Evolutionary conservation across 2,797 vertebrate genomes (phyloP).

Genomic region (Semaprochilodus insignis): DNA sequence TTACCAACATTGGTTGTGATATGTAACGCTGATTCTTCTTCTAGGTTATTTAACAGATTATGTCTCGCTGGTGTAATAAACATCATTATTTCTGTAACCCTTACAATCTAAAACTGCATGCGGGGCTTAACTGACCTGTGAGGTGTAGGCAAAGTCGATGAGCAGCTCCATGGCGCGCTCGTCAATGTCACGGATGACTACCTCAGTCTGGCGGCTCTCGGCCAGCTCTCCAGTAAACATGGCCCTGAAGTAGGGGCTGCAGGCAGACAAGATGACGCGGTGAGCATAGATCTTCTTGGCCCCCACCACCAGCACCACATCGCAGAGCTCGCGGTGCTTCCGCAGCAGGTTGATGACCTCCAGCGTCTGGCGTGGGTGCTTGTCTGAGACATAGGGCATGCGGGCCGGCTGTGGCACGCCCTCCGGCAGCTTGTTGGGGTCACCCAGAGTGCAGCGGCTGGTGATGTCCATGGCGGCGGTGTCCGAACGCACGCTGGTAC

Average conservation of each 20-base stretch:
- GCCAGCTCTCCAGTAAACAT: slow-evolving; percentile 99
- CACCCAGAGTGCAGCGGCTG: slow-evolving; percentile 97
- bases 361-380: slow-evolving; percentile 96
- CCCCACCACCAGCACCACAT: slow-evolving; percentile 96
- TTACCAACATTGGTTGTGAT: too few species aligned
- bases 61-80: background rate
- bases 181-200: slow-evolving; percentile 97
- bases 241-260: slow-evolving; percentile 97
- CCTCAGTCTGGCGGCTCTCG: slow-evolving; percentile 96
- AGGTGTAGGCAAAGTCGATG: slow-evolving; percentile 98
- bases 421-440: slow-evolving; percentile 98
- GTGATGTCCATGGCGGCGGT: slow-evolving; percentile 99
- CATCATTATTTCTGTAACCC: background rate
- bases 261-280: slow-evolving; percentile 95
- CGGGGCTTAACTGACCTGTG: slow-evolving; percentile 81
- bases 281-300: slow-evolving; percentile 99
- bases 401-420: slow-evolving; percentile 98
- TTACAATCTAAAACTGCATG: background rate
- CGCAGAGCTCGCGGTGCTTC: slow-evolving; percentile 96
- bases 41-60: too few species aligned
- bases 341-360: slow-evolving; percentile 97
- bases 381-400: slow-evolving; percentile 99
- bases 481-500: slow-evolving; percentile 93
- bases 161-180: slow-evolving; percentile 98
- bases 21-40: too few species aligned